Conservation (phyloP, 2,113 vertebrate species). For the Phalacrocorax brasilianus region DNA sequence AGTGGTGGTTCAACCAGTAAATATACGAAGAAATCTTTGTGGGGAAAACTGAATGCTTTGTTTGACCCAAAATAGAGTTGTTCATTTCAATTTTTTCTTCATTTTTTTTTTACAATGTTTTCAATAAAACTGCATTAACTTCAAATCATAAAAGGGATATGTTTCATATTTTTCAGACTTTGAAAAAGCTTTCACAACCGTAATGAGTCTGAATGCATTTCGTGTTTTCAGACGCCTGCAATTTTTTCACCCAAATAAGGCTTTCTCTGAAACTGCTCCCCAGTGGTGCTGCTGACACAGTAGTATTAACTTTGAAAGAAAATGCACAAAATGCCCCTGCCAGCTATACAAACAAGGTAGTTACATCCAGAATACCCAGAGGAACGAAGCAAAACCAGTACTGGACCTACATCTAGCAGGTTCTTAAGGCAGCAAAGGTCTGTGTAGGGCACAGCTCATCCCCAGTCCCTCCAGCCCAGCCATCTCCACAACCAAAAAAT, state of each 20-base stretch:
- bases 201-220: neutral
- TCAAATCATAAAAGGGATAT: neutral
- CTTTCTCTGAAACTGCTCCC: neutral
- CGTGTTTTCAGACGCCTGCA: neutral
- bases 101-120: neutral
- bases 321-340: neutral
- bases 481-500: neutral
- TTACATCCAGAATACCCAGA: neutral
- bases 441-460: fast-evolving
- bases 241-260: slow-evolving; percentile 23
- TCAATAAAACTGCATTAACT: neutral
- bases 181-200: neutral
- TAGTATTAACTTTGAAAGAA: neutral
- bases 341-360: neutral
- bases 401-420: neutral
- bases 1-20: neutral
- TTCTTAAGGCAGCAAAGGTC: neutral
- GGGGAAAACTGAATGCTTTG: neutral
- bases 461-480: neutral
- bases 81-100: neutral
- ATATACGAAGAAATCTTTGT: neutral
- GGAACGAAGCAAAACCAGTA: neutral
- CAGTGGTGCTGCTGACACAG: neutral
- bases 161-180: neutral
- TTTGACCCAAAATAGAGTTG: neutral